Evolutionary conservation across 1,140 invertebrate species (phyloP), one percentile per base, ranked within the genome.

Genomic region (Linepithema humile): DNA sequence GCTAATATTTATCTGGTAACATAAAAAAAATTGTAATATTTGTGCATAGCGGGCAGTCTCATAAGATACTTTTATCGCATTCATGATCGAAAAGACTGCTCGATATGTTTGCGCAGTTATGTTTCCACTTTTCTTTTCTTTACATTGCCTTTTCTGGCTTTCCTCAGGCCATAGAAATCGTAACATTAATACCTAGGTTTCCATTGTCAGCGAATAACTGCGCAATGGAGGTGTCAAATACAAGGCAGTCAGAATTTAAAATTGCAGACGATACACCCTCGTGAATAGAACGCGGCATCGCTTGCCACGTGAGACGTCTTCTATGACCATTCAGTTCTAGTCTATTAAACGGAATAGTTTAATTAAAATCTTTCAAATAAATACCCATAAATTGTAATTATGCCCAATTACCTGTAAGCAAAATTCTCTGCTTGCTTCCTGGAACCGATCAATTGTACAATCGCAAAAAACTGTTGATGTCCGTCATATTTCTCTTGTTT

Each of bases 221-320:
- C 77, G 99, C 99, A 93, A 99, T 98, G 72, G 98, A 98, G 35
- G 99, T 99, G 94, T 99, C 99, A 95, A 99, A 99, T 55, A 99
- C 98, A 64, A 99, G 96, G 94, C 99, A 99, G 95, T 99, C 99
- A 64, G 98, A 99, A 92, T 98, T 99, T 93, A 98, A 96, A 88
- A 99, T 99, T n/a, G 99, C 99, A 23, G 98, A 98, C 45, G 98
- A 98, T 6, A 99, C 98, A 62, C 99, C 99, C 95, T 99, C 99
- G 91, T 99, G 99, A 91, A 99, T 99, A 65, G 98, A 99, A 48
- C 99, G 95, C 1, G 99, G 99, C 95, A 99, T 99, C 1, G 99
- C 99, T 95, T 99, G 99, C 99, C 99, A 99, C 10, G 98, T 99
- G 35, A 99, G 95, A 70, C 99, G 96, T 55, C 99, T 95, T 74